Evolutionary conservation across 2,113 vertebrate species (phyloP), one percentile per base, ranked within the genome.

Genomic region (Cochlearius cochlearius): DNA sequence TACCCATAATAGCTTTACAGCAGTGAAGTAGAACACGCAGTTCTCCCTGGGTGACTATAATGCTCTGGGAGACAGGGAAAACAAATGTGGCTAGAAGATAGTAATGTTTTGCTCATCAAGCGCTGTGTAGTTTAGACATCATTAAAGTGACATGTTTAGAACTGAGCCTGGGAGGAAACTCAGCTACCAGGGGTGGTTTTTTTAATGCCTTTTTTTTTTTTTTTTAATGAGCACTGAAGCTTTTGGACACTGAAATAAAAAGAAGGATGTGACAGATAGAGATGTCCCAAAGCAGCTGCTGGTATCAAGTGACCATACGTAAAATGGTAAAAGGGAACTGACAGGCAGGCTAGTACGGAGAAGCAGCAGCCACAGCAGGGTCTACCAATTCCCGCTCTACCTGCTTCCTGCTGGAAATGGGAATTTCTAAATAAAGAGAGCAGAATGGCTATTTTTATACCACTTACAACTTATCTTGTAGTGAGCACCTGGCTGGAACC

Each of bases 211-310:
- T 39, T 55, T 72, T 29, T 55, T 36, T 47, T 76, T 64, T 8
- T 43, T 4, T 52, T 52, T 7, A 53, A 36, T 89, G 45, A 43
- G 32, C 62, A 58, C 20, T 83, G 78, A 94, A 96, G 91, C 90
- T 95, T 93, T 88, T 90, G 71, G 63, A 50, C 30, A 69, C 53
- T 75, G 86, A 93, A 97, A 85, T 80, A 86, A 94, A 96, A 96
- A 84, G 86, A 91, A 90, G 74, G 91, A 92, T 96, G 85, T 94
- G 96, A 95, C 97, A 97, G 71, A 60, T 12, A 66, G 64, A 96
- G 96, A 98, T 86, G 64, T 55, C 78, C 49, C 32, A 45, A 72
- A 95, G 86, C 97, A 98, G 97, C 98, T 98, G 98, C 88, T 90
- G 47, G 79, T 84, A 77, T 94, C 87, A 43, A 94, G 92, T 86